Evolutionary conservation across 1,140 invertebrate species (phyloP).

Genomic region (Drosophila truncata): DNA sequence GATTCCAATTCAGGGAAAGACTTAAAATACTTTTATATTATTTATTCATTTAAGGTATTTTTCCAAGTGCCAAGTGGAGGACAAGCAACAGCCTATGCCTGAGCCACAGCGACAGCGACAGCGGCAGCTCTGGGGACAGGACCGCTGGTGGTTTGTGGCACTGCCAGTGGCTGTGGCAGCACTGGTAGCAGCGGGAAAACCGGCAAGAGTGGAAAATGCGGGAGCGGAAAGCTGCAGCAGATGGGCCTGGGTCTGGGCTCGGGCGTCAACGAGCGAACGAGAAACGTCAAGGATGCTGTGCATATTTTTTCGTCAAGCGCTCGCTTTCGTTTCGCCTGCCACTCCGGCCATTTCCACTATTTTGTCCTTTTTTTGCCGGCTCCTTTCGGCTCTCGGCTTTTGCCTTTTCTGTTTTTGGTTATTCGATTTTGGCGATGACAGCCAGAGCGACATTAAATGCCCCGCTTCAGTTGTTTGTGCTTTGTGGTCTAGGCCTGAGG

Average conservation of each 20-base stretch:
- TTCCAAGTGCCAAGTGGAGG: slow-evolving; percentile 23
- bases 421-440: slow-evolving; percentile 81
- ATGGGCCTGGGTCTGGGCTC: slow-evolving; percentile 25
- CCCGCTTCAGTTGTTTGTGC: slow-evolving; percentile 79
- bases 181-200: background rate
- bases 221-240: slow-evolving; percentile 19
- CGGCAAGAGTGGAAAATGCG: slow-evolving; percentile 3
- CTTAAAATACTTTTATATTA: background rate
- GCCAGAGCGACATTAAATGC: slow-evolving; percentile 81
- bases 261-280: slow-evolving; percentile 79
- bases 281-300: slow-evolving; percentile 79
- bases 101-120: slow-evolving; percentile 42
- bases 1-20: background rate
- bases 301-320: slow-evolving; percentile 61
- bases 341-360: slow-evolving; percentile 27
- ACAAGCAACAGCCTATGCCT: slow-evolving; percentile 46
- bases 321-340: slow-evolving; percentile 61
- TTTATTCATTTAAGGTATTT: slow-evolving; percentile 2
- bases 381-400: slow-evolving; percentile 43
- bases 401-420: slow-evolving; percentile 59
- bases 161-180: slow-evolving; percentile 8
- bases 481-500: slow-evolving; percentile 60
- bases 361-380: slow-evolving; percentile 30
- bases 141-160: slow-evolving; percentile 45
- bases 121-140: slow-evolving; percentile 39